Percentiles rank a stretch among this genome's conserved stretches.
These are phyloP conservation scores for Zaprionus ornatus DNA, from an alignment of 1,140 invertebrate genomes.

Conservation along the genomic window DNA sequence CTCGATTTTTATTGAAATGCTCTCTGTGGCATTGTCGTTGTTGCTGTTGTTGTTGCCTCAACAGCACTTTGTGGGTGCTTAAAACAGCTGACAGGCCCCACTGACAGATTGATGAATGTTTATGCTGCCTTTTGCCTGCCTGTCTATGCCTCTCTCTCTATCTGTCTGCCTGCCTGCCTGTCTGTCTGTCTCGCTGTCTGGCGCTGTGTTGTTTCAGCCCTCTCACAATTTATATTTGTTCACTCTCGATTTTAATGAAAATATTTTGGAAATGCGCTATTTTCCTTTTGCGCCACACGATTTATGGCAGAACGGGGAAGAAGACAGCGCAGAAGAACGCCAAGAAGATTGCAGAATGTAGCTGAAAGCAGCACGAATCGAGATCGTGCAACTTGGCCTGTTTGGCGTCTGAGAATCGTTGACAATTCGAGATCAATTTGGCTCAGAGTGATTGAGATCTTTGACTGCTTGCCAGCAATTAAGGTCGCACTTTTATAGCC, in stretches of 20 bases:
- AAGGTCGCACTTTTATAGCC: background rate
- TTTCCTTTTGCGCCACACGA: conserved; percentile 68
- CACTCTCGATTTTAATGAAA: conserved; percentile 76
- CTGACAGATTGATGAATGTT: conserved; percentile 82
- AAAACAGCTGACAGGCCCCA: conserved; percentile 80
- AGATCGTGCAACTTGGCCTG: conserved; percentile 38
- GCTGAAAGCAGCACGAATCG: background rate
- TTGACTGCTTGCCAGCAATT: conserved; percentile 9
- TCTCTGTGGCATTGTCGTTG: conserved; percentile 26
- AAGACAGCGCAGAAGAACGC: background rate
- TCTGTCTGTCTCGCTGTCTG: background rate
- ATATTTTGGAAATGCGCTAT: conserved; percentile 76
- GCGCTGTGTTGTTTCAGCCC: conserved; percentile 48
- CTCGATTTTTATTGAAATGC: conserved; percentile 70
- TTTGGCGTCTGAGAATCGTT: conserved; percentile 34
- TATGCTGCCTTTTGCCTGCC: conserved; percentile 48
- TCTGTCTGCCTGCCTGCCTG: conserved; percentile 6
- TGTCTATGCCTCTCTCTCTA: background rate
- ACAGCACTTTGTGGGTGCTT: conserved; percentile 80
- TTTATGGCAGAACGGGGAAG: conserved; percentile 53
- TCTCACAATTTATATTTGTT: conserved; percentile 25
- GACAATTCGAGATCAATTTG: conserved; percentile 63
- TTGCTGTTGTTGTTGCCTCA: conserved; percentile 43
- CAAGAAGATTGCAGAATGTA: too few species aligned
- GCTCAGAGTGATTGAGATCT: conserved; percentile 10